Evolutionary conservation across 2,797 vertebrate species (phyloP), one percentile per base, ranked within the genome.

Genomic region (Cossypha caffra): DNA sequence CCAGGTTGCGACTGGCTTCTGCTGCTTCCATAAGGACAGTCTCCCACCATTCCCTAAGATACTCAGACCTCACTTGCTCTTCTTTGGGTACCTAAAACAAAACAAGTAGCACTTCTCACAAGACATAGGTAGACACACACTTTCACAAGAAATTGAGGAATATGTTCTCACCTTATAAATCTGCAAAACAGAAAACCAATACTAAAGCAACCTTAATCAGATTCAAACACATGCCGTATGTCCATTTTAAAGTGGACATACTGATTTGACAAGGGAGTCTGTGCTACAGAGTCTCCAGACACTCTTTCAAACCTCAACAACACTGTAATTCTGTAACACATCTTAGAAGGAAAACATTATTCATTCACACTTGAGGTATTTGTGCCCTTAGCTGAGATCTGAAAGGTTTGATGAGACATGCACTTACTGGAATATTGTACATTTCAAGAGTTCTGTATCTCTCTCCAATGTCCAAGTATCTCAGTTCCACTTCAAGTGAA

Each of bases 361-460:
- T 62, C 24, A 16, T 35, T 62, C 40, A 74, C n/a, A 58, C 3
- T 2, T 42, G 54, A 93, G 61, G 38, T 28, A 58, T 48, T 40
- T 89, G 16, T 33, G 29, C 19, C 13, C 9, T 25, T 54, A 58
- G 35, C 57, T 62, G 63, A 58, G 35, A 59, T 11, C 4, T 24
- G 26, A 75, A 72, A 55, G 16, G 20, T 50, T 4, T 87, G 26
- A 38, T 26, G 59, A 52, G 52, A 58, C 10, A 14, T 21, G 26
- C 33, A 93, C 98, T 97, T 96, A 99, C 99, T 76, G 97, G 91
- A 88, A 99, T 88, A 66, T 97, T 97, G 88, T 99, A 99, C 97
- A 99, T 98, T 5, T 91, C 95, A 91, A 99, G 94, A 61, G 99
- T 99, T 90, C 99, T 98, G 95, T 99, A 99, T 96, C 98, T 97